These are phyloP conservation scores for Pelosia muscerda DNA, from an alignment of 2,888 invertebrate species.

Conservation along the genomic window DNA sequence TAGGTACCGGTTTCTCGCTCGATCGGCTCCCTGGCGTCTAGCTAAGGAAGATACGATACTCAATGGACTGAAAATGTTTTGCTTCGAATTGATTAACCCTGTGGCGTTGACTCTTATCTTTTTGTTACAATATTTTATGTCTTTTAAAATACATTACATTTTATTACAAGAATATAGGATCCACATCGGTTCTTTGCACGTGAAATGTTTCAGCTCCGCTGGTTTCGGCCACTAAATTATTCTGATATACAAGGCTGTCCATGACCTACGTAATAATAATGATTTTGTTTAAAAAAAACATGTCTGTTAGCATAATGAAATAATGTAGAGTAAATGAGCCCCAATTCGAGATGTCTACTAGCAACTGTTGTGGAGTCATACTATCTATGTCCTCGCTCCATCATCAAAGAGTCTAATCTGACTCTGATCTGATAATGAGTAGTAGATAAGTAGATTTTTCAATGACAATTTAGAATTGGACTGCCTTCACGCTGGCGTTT, in stretches of 20 bases:
- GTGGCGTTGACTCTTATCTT: slow-evolving; percentile 52
- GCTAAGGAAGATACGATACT: slow-evolving; percentile 67
- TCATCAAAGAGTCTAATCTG: neutral
- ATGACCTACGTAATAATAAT: slow-evolving; percentile 25
- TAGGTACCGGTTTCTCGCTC: slow-evolving; percentile 72
- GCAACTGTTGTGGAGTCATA: neutral
- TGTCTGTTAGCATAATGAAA: neutral
- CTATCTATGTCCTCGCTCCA: neutral
- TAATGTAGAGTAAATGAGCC: neutral
- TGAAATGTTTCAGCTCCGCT: slow-evolving; percentile 5
- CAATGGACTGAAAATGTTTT: slow-evolving; percentile 74
- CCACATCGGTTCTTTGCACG: neutral
- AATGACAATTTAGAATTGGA: too few species aligned
- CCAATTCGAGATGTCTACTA: neutral
- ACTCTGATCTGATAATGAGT: too few species aligned
- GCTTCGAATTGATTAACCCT: slow-evolving; percentile 71
- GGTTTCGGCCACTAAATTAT: neutral
- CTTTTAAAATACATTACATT: slow-evolving; percentile 22
- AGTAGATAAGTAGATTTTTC: too few species aligned
- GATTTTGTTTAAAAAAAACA: neutral
- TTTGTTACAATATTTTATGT: slow-evolving; percentile 36
- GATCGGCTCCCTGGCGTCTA: slow-evolving; percentile 81
- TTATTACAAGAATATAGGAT: slow-evolving; percentile 19
- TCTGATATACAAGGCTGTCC: slow-evolving; percentile 15
- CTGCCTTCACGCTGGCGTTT: too few species aligned